Evolutionary conservation across 2,797 vertebrate species (phyloP), one percentile per base, ranked within the genome.

Genomic region (Malurus splendens): DNA sequence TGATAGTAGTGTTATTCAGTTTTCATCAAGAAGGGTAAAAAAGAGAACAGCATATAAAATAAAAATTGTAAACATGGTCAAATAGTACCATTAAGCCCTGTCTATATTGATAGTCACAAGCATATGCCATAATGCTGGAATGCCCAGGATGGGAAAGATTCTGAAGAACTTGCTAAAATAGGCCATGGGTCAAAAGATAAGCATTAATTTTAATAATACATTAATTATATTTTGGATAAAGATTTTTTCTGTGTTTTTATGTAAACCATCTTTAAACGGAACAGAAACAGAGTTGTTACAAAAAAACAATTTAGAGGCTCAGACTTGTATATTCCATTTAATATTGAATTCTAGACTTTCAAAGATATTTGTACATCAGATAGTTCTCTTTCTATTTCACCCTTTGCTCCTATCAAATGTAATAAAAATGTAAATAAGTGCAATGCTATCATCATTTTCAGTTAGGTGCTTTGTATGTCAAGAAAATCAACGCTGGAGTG

Each of bases 351-450:
- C 70, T 84, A 85, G 84, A 87, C 44, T 91, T 82, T 51, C 25
- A 60, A 78, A 82, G 33, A 66, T 82, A 76, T 56, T 87, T 60
- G 16, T 79, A 75, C 16, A 30, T 82, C 77, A 80, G 55, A 80
- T 36, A 70, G 62, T 82, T 72, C 48, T 90, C 52, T 93, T 90
- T 42, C 57, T 71, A 67, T 89, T 84, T 92, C 39, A 80, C 18
- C 30, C 54, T 82, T 75, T 79, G 28, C 76, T 84, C 57, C 78
- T 89, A 86, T 87, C 61, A 80, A 78, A 94, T 84, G 73, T 90
- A 93, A 96, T 95, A 94, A 92, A 95, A 95, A 95, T 95, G 91
- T 84, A 94, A 95, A 92, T 94, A 90, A 83, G 68, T 41, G 11
- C 77, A 72, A 28, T 57, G 55, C 30, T 90, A 80, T 66, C 81